A percentile compares a stretch with the other conserved stretches of the same genome.
Evolutionary conservation across 2,113 vertebrate genomes (phyloP).

Genomic region (Leucosticte australis): DNA sequence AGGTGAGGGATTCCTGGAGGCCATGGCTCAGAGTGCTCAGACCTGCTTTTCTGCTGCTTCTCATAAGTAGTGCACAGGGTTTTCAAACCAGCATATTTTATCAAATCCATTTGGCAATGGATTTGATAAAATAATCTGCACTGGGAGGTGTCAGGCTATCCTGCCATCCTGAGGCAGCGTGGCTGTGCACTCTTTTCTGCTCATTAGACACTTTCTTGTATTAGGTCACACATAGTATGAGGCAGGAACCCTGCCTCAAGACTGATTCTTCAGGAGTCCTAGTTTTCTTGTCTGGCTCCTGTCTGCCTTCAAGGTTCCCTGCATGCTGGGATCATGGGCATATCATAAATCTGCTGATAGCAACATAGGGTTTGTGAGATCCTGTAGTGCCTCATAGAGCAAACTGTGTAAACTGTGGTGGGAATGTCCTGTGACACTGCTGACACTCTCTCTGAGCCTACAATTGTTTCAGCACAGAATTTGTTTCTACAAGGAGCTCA

Average conservation of each 20-base stretch:
- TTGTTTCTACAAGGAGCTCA: not conserved
- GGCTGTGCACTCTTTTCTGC: not conserved
- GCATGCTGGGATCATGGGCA: not conserved
- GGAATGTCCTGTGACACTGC: not conserved
- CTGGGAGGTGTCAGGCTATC: not conserved
- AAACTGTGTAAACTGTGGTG: not conserved
- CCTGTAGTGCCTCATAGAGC: not conserved
- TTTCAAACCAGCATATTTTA: not conserved
- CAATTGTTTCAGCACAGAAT: not conserved
- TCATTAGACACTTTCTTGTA: not conserved
- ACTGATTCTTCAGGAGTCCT: not conserved
- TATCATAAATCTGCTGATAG: not conserved
- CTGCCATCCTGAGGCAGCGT: not conserved
- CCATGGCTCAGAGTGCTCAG: not conserved
- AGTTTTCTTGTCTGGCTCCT: not conserved
- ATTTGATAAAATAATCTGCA: not conserved
- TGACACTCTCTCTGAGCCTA: not conserved
- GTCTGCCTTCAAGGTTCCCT: not conserved
- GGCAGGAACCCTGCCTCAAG: not conserved
- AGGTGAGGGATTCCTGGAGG: not conserved
- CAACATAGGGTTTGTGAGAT: not conserved
- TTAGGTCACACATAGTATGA: not conserved
- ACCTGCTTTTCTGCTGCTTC: not conserved
- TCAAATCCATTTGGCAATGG: not conserved
- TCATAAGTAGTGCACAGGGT: not conserved